Conservation (phyloP, 2,113 vertebrate genomes). For the Stigmatopora nigra region DNA sequence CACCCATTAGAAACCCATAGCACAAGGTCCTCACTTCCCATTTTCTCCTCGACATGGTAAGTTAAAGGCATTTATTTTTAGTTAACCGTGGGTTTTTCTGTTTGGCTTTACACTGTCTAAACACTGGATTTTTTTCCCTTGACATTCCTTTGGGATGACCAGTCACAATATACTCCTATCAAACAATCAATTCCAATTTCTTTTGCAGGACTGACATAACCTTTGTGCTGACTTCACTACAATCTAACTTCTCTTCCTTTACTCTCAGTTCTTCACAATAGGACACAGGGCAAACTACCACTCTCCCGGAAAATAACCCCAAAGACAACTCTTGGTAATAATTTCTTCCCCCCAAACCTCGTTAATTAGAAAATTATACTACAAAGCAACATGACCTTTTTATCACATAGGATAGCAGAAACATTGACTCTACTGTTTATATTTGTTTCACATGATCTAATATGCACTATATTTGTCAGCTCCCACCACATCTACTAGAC, state of each 20-base stretch:
- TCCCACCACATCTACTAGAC: slow-evolving; percentile 52
- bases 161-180: not conserved
- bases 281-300: slow-evolving; percentile 44
- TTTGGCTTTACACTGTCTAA: slow-evolving; percentile 17
- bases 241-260: slow-evolving; percentile 35
- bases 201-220: slow-evolving; percentile 25
- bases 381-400: not conserved
- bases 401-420: not conserved
- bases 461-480: slow-evolving; percentile 60
- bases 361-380: slow-evolving; percentile 21
- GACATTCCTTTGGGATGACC: not conserved
- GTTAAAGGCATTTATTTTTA: slow-evolving; percentile 17
- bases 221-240: slow-evolving; percentile 22
- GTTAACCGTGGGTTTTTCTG: slow-evolving; percentile 31
- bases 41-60: slow-evolving; percentile 54
- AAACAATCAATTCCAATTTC: not conserved
- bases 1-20: slow-evolving; percentile 47
- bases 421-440: slow-evolving; percentile 6
- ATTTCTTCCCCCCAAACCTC: slow-evolving; percentile 30
- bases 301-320: slow-evolving; percentile 20
- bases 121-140: slow-evolving; percentile 20
- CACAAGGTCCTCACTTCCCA: slow-evolving; percentile 24
- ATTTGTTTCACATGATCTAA: slow-evolving; percentile 41
- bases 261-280: slow-evolving; percentile 57
- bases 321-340: slow-evolving; percentile 63